Evolutionary conservation across 2,113 vertebrate species (phyloP).

Genomic region (Emydocephalus ijimae): DNA sequence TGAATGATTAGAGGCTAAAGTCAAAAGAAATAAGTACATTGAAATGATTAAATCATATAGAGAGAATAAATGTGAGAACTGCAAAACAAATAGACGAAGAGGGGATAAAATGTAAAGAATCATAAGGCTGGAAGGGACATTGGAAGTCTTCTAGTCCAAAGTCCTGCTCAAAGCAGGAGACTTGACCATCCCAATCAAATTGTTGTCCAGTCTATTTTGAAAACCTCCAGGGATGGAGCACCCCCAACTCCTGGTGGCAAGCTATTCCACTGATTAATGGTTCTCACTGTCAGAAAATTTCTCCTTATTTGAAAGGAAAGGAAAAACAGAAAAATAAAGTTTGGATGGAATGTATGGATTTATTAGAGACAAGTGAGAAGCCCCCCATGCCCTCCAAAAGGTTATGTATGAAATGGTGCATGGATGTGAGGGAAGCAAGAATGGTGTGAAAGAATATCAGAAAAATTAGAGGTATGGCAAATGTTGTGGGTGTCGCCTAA

Average conservation of each 20-base stretch:
- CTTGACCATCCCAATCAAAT: background rate
- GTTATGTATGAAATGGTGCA: background rate
- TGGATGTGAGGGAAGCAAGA: background rate
- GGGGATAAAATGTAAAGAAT: background rate
- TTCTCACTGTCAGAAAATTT: no score
- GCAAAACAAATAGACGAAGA: background rate
- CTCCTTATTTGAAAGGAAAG: background rate
- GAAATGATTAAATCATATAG: background rate
- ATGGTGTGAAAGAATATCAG: background rate
- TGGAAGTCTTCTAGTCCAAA: background rate
- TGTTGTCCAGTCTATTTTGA: background rate
- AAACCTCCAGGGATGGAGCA: background rate
- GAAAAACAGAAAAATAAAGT: background rate
- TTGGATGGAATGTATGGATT: background rate
- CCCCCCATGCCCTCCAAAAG: background rate
- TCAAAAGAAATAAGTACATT: background rate
- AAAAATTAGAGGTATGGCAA: background rate
- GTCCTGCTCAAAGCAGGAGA: background rate
- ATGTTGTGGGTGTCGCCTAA: background rate
- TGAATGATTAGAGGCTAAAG: background rate
- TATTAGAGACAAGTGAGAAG: background rate
- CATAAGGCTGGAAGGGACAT: background rate
- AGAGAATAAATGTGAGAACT: background rate
- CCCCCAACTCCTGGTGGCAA: no score
- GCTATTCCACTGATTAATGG: no score